Conservation (phyloP, 2,888 invertebrate genomes). For the Aspidiotus destructor region DNA sequence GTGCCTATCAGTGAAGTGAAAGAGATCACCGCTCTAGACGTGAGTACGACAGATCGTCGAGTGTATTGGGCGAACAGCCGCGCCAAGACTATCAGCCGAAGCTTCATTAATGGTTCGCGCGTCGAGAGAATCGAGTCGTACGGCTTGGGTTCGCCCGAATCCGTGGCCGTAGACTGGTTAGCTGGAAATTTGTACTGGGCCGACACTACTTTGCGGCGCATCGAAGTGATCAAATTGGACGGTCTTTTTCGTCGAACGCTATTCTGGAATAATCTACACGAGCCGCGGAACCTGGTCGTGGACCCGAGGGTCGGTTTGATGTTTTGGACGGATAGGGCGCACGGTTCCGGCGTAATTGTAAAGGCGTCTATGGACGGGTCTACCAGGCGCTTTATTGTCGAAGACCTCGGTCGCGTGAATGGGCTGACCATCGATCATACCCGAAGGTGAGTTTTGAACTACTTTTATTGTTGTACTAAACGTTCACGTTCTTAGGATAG, state of each 20-base stretch:
- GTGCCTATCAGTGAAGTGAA: slow-evolving; percentile 76
- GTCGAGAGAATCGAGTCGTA: slow-evolving; percentile 73
- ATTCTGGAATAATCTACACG: slow-evolving; percentile 70
- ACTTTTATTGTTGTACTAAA: no score
- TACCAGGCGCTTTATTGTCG: slow-evolving; percentile 55
- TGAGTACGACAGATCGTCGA: slow-evolving; percentile 67
- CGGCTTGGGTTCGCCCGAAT: slow-evolving; percentile 59
- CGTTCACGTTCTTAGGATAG: no score
- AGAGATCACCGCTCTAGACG: slow-evolving; percentile 79
- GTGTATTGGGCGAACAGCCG: slow-evolving; percentile 90
- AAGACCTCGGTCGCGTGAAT: slow-evolving; percentile 59
- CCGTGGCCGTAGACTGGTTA: slow-evolving; percentile 86
- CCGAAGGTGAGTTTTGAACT: slow-evolving; percentile 42
- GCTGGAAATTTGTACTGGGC: slow-evolving; percentile 82
- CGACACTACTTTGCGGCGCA: slow-evolving; percentile 66
- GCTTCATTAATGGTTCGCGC: slow-evolving; percentile 79
- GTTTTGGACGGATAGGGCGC: slow-evolving; percentile 75
- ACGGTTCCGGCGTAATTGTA: slow-evolving; percentile 60
- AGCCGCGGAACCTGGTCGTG: slow-evolving; percentile 69
- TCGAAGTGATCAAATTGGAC: slow-evolving; percentile 72
- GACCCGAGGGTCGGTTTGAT: slow-evolving; percentile 74
- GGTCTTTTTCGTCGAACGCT: slow-evolving; percentile 68
- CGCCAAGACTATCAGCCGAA: slow-evolving; percentile 69
- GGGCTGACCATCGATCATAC: slow-evolving; percentile 66
- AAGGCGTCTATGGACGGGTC: slow-evolving; percentile 72